Evolutionary conservation across 1,140 invertebrate species (phyloP).

Genomic region (Cotesia glomerata): DNA sequence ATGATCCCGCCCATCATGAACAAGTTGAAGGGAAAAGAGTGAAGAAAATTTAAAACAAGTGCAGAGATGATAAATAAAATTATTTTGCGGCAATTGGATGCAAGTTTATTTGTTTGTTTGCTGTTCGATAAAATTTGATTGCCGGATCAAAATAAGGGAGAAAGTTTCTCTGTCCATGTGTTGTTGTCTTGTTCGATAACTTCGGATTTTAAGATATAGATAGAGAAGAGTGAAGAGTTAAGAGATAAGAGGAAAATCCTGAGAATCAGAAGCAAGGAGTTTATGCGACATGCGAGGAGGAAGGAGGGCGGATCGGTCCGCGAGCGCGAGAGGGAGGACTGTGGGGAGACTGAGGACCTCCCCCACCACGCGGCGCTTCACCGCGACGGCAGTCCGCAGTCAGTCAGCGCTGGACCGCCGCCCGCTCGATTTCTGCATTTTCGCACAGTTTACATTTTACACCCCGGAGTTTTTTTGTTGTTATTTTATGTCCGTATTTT

Average conservation of each 20-base stretch:
- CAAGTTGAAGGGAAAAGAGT: neutral
- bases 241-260: neutral
- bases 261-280: constrained; percentile 35
- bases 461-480: too few species aligned
- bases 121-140: too few species aligned
- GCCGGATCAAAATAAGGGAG: neutral
- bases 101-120: too few species aligned
- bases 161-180: neutral
- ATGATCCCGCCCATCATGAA: constrained; percentile 14
- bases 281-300: constrained; percentile 40
- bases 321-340: constrained; percentile 45
- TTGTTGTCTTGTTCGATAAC: neutral
- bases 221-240: constrained; percentile 9
- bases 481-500: too few species aligned
- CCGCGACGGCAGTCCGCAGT: constrained; percentile 60
- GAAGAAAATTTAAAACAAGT: neutral
- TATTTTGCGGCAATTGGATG: too few species aligned
- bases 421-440: constrained; percentile 55
- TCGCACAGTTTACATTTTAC: constrained; percentile 13
- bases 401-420: constrained; percentile 65
- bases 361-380: constrained; percentile 57
- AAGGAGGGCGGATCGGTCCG: constrained; percentile 30
- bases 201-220: neutral
- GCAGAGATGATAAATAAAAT: too few species aligned
- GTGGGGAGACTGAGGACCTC: constrained; percentile 38